A percentile compares a stretch with the other conserved stretches of the same genome.
Evolutionary conservation across 2,113 vertebrate species (phyloP).

Genomic region (Perca flavescens): DNA sequence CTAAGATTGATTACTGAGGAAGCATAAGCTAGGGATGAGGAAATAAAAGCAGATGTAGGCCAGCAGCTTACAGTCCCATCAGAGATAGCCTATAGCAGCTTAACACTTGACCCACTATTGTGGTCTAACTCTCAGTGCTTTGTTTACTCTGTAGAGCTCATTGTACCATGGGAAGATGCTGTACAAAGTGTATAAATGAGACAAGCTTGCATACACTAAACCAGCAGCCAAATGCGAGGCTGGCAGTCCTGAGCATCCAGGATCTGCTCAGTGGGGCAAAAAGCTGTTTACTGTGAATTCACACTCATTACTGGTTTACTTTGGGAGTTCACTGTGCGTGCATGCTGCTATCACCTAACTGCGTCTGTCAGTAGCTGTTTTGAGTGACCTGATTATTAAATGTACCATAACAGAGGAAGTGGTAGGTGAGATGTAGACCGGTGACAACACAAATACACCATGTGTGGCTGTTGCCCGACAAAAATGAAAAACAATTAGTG

Average conservation of each 20-base stretch:
- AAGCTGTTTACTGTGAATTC: slow-evolving; percentile 54
- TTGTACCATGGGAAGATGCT: slow-evolving; percentile 36
- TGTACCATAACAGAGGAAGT: slow-evolving; percentile 23
- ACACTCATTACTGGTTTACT: slow-evolving; percentile 53
- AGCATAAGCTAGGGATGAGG: slow-evolving; percentile 18
- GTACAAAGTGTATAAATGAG: slow-evolving; percentile 63
- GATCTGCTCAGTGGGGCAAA: slow-evolving; percentile 34
- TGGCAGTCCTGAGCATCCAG: slow-evolving; percentile 46
- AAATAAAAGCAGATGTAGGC: slow-evolving; percentile 44
- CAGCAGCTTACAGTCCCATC: slow-evolving; percentile 33
- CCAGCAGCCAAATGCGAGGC: slow-evolving; percentile 43
- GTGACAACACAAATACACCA: neutral
- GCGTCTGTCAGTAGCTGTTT: slow-evolving; percentile 40
- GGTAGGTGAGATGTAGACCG: neutral
- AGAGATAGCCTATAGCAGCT: slow-evolving; percentile 21
- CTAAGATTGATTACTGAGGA: slow-evolving; percentile 47
- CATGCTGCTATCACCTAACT: slow-evolving; percentile 42
- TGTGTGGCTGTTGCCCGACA: neutral
- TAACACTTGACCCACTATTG: slow-evolving; percentile 46
- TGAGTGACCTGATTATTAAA: slow-evolving; percentile 39
- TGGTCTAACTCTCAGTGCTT: slow-evolving; percentile 29
- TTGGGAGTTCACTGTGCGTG: slow-evolving; percentile 39
- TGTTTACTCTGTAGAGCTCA: slow-evolving; percentile 48
- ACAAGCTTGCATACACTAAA: slow-evolving; percentile 34
- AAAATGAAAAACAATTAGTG: neutral